Conservation (phyloP, 2,113 vertebrate species). For the Oryzias curvinotus region DNA sequence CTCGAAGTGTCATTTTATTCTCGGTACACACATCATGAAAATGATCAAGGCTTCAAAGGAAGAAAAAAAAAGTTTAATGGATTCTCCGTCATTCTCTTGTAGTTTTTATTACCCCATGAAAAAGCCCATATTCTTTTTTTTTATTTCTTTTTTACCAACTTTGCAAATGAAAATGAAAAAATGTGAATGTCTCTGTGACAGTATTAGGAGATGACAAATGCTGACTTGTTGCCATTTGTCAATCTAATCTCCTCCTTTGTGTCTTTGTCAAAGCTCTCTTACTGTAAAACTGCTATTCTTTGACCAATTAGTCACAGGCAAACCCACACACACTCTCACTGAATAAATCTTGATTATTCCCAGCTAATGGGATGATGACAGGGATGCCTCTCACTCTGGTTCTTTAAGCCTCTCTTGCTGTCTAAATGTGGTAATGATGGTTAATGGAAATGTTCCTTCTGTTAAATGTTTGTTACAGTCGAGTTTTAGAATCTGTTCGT, state of each 20-base stretch:
- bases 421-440: conserved; percentile 53
- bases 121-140: background rate
- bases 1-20: conserved; percentile 3
- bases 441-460: conserved; percentile 63
- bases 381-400: conserved; percentile 2
- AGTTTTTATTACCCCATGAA: background rate
- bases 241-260: conserved; percentile 19
- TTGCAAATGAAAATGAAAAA: background rate
- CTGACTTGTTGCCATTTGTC: conserved; percentile 36
- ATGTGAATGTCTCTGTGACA: conserved; percentile 9
- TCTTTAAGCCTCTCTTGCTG: conserved; percentile 5
- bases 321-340: conserved; percentile 33
- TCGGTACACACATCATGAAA: too few species aligned
- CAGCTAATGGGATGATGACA: conserved; percentile 36
- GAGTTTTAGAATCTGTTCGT: conserved; percentile 55
- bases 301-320: conserved; percentile 35
- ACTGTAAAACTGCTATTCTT: conserved; percentile 27
- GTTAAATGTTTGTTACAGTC: conserved; percentile 54
- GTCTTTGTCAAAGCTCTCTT: conserved; percentile 25
- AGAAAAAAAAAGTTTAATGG: background rate
- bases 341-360: conserved; percentile 59
- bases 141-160: background rate
- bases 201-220: conserved; percentile 25
- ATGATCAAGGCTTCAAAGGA: too few species aligned
- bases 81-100: background rate